Conservation (phyloP, 1,140 invertebrate genomes). For the Epicauta chinensis region DNA sequence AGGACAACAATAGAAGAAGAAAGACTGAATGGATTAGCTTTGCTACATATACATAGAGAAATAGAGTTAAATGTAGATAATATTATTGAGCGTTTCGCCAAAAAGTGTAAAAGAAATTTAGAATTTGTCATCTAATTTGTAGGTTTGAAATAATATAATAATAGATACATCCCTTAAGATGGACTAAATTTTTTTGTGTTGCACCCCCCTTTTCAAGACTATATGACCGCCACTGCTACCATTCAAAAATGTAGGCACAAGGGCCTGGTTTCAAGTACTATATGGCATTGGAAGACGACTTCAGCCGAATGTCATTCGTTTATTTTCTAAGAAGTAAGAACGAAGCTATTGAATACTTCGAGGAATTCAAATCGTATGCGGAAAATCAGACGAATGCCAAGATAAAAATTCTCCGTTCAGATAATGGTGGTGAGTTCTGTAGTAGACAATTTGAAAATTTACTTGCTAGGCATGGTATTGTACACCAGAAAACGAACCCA, state of each 20-base stretch:
- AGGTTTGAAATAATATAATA: too few species aligned
- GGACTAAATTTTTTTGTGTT: too few species aligned
- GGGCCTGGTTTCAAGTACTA: too few species aligned
- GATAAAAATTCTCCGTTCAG: conserved; percentile 9
- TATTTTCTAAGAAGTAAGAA: conserved; percentile 15
- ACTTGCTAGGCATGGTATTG: conserved; percentile 25
- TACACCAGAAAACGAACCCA: conserved; percentile 12
- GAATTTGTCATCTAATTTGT: too few species aligned
- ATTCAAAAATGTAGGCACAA: too few species aligned
- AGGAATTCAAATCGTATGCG: conserved; percentile 7
- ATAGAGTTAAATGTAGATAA: background rate
- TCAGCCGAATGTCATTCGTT: background rate
- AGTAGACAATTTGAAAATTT: conserved; percentile 25
- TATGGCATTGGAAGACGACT: too few species aligned
- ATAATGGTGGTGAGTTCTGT: conserved; percentile 29
- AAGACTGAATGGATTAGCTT: conserved; percentile 1
- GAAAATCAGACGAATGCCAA: conserved; percentile 7
- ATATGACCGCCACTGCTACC: too few species aligned
- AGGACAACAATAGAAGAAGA: background rate
- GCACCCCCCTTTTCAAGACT: too few species aligned
- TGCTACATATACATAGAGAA: conserved; percentile 1
- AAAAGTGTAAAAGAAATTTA: too few species aligned
- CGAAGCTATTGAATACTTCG: conserved; percentile 13
- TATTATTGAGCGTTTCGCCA: too few species aligned
- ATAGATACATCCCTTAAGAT: too few species aligned